Conservation (phyloP, 2,888 invertebrate genomes). For the Lydus trimaculatus region DNA sequence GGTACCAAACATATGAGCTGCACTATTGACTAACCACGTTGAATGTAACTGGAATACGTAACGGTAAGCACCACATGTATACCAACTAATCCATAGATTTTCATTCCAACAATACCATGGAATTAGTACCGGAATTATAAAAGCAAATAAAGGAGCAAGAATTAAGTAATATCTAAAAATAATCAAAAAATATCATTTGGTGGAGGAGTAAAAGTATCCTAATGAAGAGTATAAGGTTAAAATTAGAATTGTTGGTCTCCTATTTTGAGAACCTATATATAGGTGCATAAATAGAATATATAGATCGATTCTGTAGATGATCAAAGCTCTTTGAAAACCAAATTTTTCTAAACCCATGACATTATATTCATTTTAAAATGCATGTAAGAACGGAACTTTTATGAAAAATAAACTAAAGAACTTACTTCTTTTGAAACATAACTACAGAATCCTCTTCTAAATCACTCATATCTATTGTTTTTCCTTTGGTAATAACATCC, state of each 20-base stretch:
- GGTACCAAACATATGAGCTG: conserved; percentile 82
- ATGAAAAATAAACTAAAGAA: too few relatives aligned
- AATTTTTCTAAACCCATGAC: too few relatives aligned
- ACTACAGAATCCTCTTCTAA: conserved; percentile 82
- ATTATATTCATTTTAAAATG: too few relatives aligned
- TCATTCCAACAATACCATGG: conserved; percentile 85
- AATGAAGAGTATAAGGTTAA: too few relatives aligned
- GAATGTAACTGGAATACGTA: conserved; percentile 83
- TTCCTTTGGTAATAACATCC: conserved; percentile 86
- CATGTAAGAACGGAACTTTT: too few relatives aligned
- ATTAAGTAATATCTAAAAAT: conserved; percentile 80
- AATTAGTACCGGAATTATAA: conserved; percentile 76
- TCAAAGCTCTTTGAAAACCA: too few relatives aligned
- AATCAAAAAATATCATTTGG: too few relatives aligned
- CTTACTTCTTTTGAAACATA: conserved; percentile 86
- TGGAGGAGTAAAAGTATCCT: too few relatives aligned
- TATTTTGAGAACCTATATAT: too few relatives aligned
- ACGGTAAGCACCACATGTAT: conserved; percentile 77
- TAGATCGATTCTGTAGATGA: too few relatives aligned
- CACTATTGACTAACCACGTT: conserved; percentile 91
- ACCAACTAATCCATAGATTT: conserved; percentile 67
- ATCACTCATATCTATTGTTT: conserved; percentile 85
- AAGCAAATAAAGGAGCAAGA: conserved; percentile 78
- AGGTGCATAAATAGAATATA: too few relatives aligned
- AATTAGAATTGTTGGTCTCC: too few relatives aligned